Base-by-base conservation (phyloP, 1,140 invertebrate species). In the Pseudachorutes palmiensis region DNA sequence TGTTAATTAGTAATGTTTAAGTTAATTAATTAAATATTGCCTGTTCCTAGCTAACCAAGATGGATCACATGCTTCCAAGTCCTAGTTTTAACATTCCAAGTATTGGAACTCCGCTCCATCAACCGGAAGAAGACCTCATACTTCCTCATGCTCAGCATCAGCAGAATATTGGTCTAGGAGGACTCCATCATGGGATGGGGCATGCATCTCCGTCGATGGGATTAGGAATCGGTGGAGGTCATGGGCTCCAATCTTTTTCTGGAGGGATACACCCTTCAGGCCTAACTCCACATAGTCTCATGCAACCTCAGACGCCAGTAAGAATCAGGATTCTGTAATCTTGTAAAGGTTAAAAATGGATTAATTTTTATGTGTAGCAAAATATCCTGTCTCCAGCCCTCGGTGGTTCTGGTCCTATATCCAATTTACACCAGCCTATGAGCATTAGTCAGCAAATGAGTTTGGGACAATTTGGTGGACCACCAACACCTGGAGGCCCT, bases 1-100 rank as follows among this genome's bases (percentile, higher is more conserved):
- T n/a, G n/a, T n/a, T n/a, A n/a, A n/a, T n/a, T n/a, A n/a, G n/a
- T n/a, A n/a, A n/a, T n/a, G n/a, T n/a, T n/a, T n/a, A n/a, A n/a
- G n/a, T n/a, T n/a, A n/a, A n/a, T n/a, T n/a, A n/a, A n/a, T n/a
- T n/a, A n/a, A n/a, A n/a, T n/a, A n/a, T n/a, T n/a, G n/a, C n/a
- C n/a, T n/a, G n/a, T n/a, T n/a, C n/a, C n/a, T n/a, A n/a, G n/a
- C n/a, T n/a, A n/a, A n/a, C n/a, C n/a, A n/a, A n/a, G n/a, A 91
- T 90, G 88, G 88, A 93, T 86, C 88, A 92, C 79, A 92, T 93
- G 88, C 80, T 93, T 69, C 88, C 88, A 19, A 92, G 90, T 81
- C 91, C 91, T 1, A 89, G 88, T 51, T 90, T 88, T 75, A 90
- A 88, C 70, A 91, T 93, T 78, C 90, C 90, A 62, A 91, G 89